These are phyloP conservation scores for Polyploca ridens DNA, from an alignment of 2,888 invertebrate species.

Conservation along the genomic window DNA sequence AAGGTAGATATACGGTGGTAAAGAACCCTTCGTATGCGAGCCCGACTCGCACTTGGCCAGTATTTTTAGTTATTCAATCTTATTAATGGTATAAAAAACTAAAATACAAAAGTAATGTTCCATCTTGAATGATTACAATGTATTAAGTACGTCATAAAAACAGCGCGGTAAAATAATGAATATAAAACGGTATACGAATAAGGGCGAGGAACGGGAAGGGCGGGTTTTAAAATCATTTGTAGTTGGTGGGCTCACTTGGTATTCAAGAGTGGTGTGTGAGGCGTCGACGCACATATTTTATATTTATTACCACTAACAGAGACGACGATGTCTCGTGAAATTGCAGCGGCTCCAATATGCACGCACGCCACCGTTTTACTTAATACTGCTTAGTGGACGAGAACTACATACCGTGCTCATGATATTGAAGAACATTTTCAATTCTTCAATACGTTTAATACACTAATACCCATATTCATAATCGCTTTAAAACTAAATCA, in stretches of 20 bases:
- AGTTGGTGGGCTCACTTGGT: constrained; percentile 63
- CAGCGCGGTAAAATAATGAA: constrained; percentile 57
- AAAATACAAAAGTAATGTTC: constrained; percentile 15
- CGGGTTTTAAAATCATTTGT: constrained; percentile 72
- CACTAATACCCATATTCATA: too few relatives aligned
- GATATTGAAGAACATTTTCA: constrained; percentile 21
- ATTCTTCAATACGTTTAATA: not conserved
- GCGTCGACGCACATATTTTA: constrained; percentile 72
- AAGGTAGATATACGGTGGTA: too few relatives aligned
- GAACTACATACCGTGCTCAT: constrained; percentile 38
- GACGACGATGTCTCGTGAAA: constrained; percentile 64
- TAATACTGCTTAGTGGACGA: constrained; percentile 29
- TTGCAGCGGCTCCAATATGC: constrained; percentile 65
- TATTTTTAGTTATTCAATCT: not conserved
- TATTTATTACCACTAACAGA: constrained; percentile 72
- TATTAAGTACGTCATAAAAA: constrained; percentile 57
- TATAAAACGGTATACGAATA: constrained; percentile 69
- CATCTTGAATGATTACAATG: constrained; percentile 36
- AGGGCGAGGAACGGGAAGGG: constrained; percentile 26
- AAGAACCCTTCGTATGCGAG: too few relatives aligned
- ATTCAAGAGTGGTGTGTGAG: constrained; percentile 55
- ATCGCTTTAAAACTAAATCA: too few relatives aligned
- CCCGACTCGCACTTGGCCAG: too few relatives aligned
- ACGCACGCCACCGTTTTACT: constrained; percentile 43
- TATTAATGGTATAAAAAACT: not conserved